Evolutionary conservation across 2,888 invertebrate species (phyloP), one percentile per base, ranked within the genome.

Genomic region (Archaeoteleia sp.): DNA sequence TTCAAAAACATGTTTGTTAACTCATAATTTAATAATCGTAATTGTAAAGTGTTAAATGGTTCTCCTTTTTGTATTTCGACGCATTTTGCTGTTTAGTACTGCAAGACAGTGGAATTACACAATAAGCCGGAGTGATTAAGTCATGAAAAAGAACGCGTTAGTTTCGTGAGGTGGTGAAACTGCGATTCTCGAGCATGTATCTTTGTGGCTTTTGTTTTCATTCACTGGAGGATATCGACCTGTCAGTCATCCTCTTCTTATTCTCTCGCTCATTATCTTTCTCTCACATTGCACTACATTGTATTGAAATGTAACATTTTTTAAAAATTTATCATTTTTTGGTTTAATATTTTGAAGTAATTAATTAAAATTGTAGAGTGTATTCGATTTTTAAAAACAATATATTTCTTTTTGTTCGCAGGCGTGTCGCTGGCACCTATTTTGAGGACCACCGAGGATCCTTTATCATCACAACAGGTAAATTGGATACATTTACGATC

Each of bases 221-320:
- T 65, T 57, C 45, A 40, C 39, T 65, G 8, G 65, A 57, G 65
- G 57, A 65, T 65, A 65, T 65, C 65, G 65, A 65, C 65, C 65
- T 63, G 63, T 55, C 42, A 43, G 42, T 63, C 51, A 48, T 37
- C 13, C 46, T 43, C 49, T 40, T 63, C 49, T 49, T 48, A n/a
- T 32, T 45, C 39, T 30, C 20, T 5, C n/a, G n/a, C 45, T 25
- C 20, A 58, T 58, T 43, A 60, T 12, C 10, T 10, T 10, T 10
- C 32, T 32, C 32, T 32, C 7, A 2, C 32, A 7, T 10, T 10
- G 32, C 32, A 12, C 32, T 32, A 29, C 29, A 29, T 29, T 29
- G n/a, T n/a, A n/a, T n/a, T n/a, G n/a, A n/a, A 29, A 29, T 29
- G 2, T 9, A 29, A 29, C 29, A 3, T 29, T 29, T 29, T 29